Evolutionary conservation across 2,888 invertebrate species (phyloP).

Genomic region (Diaprepes abbreviatus): DNA sequence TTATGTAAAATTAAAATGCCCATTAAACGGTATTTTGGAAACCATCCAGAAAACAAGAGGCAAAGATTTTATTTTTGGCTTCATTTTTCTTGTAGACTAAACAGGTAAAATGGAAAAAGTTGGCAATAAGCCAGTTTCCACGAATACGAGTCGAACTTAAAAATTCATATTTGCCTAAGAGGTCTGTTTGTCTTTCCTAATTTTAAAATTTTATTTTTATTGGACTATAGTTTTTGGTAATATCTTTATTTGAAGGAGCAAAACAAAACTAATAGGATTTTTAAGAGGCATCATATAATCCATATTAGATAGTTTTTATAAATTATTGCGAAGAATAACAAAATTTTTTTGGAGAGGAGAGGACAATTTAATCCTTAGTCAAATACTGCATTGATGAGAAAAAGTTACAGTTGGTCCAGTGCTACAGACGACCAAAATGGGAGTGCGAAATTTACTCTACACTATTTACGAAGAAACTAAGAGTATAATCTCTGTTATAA

Average conservation of each 20-base stretch:
- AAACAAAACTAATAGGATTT: conserved; percentile 1
- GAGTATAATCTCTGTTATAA: no score
- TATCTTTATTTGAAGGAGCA: neutral
- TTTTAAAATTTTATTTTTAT: conserved; percentile 7
- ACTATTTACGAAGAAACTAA: no score
- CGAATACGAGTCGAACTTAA: neutral
- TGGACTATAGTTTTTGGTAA: no score
- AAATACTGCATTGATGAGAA: no score
- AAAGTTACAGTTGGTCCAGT: no score
- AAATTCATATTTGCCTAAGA: conserved; percentile 2
- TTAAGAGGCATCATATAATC: no score
- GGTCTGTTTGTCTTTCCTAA: conserved; percentile 5
- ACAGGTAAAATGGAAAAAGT: conserved; percentile 3
- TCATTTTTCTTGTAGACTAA: conserved; percentile 16
- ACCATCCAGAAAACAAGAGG: conserved; percentile 12
- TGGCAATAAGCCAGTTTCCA: conserved; percentile 1
- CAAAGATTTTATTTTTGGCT: conserved; percentile 7
- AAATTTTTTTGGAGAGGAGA: no score
- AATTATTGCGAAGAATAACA: no score
- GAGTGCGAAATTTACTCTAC: no score
- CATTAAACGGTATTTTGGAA: conserved; percentile 11
- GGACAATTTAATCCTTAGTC: no score
- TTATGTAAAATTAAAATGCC: conserved; percentile 1
- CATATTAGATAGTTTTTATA: no score
- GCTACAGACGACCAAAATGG: no score